Evolutionary conservation across 2,113 vertebrate genomes (phyloP).

Genomic region (Trichechus manatus): DNA sequence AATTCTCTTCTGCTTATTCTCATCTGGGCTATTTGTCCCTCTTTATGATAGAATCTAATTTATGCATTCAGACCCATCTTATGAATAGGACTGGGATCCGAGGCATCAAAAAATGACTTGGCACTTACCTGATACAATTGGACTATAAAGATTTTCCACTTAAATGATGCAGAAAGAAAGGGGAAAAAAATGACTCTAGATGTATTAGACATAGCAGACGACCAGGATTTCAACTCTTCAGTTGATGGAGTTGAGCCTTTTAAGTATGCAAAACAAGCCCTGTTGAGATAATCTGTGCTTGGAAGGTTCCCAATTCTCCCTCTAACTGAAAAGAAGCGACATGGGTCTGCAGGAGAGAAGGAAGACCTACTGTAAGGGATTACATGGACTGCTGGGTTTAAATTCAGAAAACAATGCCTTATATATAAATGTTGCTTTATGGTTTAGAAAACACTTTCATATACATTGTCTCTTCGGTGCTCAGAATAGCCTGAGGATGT

Average conservation of each 20-base stretch:
- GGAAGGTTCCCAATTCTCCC: constrained; percentile 45
- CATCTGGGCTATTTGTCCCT: constrained; percentile 4
- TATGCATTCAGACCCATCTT: constrained; percentile 18
- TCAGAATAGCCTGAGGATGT: neutral
- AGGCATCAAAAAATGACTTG: neutral
- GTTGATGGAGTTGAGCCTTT: constrained; percentile 17
- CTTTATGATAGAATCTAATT: constrained; percentile 33
- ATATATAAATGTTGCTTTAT: neutral
- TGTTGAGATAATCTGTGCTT: constrained; percentile 54
- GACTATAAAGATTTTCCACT: constrained; percentile 49
- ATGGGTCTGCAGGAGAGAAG: neutral
- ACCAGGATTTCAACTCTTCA: constrained; percentile 15
- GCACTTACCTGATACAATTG: constrained; percentile 28
- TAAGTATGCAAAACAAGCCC: constrained; percentile 58
- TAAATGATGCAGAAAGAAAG: constrained; percentile 61
- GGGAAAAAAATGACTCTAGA: neutral
- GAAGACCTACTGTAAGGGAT: constrained; percentile 7
- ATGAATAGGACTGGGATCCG: neutral
- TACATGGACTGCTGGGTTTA: constrained; percentile 40
- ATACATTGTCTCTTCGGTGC: neutral
- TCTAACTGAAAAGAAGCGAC: constrained; percentile 22
- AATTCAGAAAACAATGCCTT: constrained; percentile 36
- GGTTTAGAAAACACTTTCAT: constrained; percentile 14
- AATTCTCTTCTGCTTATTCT: constrained; percentile 58
- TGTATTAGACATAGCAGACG: constrained; percentile 22